Percentiles rank a stretch among this genome's conserved stretches.
phyloP scores from a whole-genome alignment of 2,797 vertebrate species.

The Fistularia commersonii region DNA sequence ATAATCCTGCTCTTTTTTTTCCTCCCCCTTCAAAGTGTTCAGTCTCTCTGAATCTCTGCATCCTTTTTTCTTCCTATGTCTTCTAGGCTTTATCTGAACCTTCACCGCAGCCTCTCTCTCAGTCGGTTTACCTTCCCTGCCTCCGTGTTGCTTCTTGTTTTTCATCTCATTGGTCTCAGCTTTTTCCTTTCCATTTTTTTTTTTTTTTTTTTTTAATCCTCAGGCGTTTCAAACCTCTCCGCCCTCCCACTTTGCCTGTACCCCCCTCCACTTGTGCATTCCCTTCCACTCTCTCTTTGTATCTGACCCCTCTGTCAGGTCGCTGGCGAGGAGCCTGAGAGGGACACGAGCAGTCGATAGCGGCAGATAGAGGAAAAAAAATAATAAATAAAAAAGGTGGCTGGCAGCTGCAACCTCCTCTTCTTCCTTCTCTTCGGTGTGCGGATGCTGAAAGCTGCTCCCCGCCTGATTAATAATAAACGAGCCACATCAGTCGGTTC shows the following conservation, averaged over 20 bases:
- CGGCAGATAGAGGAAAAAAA: slow-evolving; percentile 13
- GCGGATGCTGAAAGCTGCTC: slow-evolving; percentile 29
- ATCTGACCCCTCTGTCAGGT: slow-evolving; percentile 39
- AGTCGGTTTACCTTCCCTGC: slow-evolving; percentile 18
- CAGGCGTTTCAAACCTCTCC: not conserved
- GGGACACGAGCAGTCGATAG: slow-evolving; percentile 30
- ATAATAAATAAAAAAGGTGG: slow-evolving; percentile 1
- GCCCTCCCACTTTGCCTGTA: not conserved
- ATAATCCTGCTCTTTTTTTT: slow-evolving; percentile 2
- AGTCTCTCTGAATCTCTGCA: not conserved
- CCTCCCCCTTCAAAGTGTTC: not conserved
- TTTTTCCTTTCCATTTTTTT: not conserved
- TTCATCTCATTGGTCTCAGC: not conserved
- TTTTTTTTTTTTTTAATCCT: not conserved
- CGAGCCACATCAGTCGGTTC: slow-evolving; percentile 38
- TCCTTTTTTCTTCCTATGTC: slow-evolving; percentile 14
- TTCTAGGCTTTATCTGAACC: slow-evolving; percentile 3
- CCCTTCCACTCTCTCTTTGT: slow-evolving; percentile 24
- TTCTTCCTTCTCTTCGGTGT: slow-evolving; percentile 12
- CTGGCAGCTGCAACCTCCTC: slow-evolving; percentile 13
- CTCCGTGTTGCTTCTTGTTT: not conserved
- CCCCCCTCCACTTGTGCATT: not conserved
- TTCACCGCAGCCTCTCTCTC: slow-evolving; percentile 10
- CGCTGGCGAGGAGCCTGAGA: slow-evolving; percentile 11
- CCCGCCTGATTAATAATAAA: slow-evolving; percentile 53